phyloP scores from a whole-genome alignment of 1,140 invertebrate species.

The Anastrepha obliqua region DNA sequence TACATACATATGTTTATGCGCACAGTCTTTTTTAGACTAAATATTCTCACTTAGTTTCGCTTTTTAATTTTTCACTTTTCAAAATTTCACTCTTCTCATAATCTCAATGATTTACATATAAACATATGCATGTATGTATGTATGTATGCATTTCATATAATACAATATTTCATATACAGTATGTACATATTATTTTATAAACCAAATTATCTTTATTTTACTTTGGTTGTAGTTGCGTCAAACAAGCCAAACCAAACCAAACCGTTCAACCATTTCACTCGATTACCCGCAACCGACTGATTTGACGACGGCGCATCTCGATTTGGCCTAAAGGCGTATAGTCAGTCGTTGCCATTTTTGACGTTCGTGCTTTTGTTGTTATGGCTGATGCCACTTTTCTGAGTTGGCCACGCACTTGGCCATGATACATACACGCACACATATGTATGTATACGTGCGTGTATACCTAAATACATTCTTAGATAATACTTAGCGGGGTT shows the following conservation, averaged over 20 bases:
- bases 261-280: constrained; percentile 45
- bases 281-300: constrained; percentile 38
- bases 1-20: background rate
- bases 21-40: background rate
- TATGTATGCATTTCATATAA: background rate
- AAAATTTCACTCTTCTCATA: too few relatives aligned
- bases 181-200: too few relatives aligned
- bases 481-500: constrained; percentile 23
- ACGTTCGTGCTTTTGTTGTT: background rate
- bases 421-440: constrained; percentile 13
- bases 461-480: background rate
- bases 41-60: background rate
- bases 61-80: background rate
- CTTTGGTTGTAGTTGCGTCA: background rate
- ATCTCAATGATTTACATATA: background rate
- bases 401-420: constrained; percentile 46
- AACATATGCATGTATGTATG: background rate
- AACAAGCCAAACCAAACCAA: background rate
- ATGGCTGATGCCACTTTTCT: constrained; percentile 17
- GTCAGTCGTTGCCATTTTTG: background rate
- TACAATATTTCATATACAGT: too few relatives aligned
- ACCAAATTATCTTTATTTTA: background rate
- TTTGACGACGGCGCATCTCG: constrained; percentile 33
- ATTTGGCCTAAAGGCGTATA: constrained; percentile 23
- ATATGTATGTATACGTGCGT: background rate